Percentiles rank a stretch among this genome's conserved stretches.
phyloP scores from a whole-genome alignment of 2,113 vertebrate species.

The Carettochelys insculpta region DNA sequence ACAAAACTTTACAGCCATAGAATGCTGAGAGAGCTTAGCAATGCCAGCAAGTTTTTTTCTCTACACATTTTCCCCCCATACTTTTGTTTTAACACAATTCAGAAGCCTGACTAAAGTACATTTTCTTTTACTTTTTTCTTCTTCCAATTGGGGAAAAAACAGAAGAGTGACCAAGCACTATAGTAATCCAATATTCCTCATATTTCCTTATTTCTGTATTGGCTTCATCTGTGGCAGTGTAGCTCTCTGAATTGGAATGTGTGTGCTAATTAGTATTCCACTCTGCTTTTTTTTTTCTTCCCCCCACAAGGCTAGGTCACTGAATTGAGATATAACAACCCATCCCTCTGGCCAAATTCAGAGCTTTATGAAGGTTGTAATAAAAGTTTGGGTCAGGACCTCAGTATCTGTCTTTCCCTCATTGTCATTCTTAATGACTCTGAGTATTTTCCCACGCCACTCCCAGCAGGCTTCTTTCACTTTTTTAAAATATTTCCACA shows the following conservation, averaged over 20 bases:
- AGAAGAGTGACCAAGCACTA: background rate
- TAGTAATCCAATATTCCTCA: background rate
- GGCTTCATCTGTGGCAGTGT: slow-evolving; percentile 6
- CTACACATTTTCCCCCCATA: background rate
- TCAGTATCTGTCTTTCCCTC: slow-evolving; percentile 51
- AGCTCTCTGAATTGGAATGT: slow-evolving; percentile 35
- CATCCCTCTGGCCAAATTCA: slow-evolving; percentile 22
- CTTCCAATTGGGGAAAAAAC: background rate
- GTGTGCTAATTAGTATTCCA: slow-evolving; percentile 14
- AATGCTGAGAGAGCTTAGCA: background rate
- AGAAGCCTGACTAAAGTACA: background rate
- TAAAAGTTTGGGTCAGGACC: slow-evolving; percentile 59
- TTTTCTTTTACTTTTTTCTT: background rate
- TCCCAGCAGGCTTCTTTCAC: slow-evolving; percentile 44
- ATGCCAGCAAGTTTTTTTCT: background rate
- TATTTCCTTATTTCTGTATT: background rate
- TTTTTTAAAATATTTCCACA: slow-evolving; percentile 31
- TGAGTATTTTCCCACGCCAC: slow-evolving; percentile 49
- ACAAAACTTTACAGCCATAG: background rate
- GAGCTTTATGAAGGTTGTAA: slow-evolving; percentile 62
- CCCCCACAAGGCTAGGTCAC: slow-evolving; percentile 20
- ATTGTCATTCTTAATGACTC: slow-evolving; percentile 52
- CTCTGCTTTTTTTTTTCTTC: background rate
- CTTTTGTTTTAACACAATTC: background rate
- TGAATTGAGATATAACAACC: slow-evolving; percentile 51